Percentiles rank a stretch among this genome's conserved stretches.
These are phyloP conservation scores for Perithous albicinctus DNA, from an alignment of 2,888 invertebrate species.

Conservation along the genomic window DNA sequence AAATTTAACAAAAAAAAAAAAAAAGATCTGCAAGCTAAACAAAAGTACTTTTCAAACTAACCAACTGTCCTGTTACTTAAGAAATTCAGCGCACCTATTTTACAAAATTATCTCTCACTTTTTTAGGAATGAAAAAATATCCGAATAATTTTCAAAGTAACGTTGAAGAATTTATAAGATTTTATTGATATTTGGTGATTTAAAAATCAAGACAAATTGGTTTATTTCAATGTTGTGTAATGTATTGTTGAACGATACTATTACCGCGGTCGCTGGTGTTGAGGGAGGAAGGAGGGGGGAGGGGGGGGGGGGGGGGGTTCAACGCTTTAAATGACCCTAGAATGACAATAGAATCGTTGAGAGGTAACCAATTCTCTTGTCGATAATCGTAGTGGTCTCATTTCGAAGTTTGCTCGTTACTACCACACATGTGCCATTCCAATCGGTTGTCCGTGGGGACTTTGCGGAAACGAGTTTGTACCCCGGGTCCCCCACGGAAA, in stretches of 20 bases:
- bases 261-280: too few relatives aligned
- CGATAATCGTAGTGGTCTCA: constrained; percentile 24
- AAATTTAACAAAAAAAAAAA: too few relatives aligned
- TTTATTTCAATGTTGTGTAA: neutral
- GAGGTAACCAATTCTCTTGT: constrained; percentile 25
- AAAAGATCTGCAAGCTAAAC: too few relatives aligned
- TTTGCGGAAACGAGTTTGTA: constrained; percentile 59
- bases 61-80: too few relatives aligned
- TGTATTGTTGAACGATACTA: neutral
- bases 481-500: constrained; percentile 42
- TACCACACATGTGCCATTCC: constrained; percentile 16
- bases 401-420: constrained; percentile 43
- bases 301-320: neutral
- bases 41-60: too few relatives aligned
- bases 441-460: constrained; percentile 30
- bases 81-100: too few relatives aligned
- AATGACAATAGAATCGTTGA: constrained; percentile 3
- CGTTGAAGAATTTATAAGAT: neutral
- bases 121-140: too few relatives aligned
- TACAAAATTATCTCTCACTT: too few relatives aligned
- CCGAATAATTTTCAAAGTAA: neutral
- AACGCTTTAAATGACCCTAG: neutral
- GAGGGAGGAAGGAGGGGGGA: too few relatives aligned
- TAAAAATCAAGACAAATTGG: neutral
- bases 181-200: neutral